Evolutionary conservation across 2,113 vertebrate species (phyloP).

Genomic region (Ceyx margarethae): DNA sequence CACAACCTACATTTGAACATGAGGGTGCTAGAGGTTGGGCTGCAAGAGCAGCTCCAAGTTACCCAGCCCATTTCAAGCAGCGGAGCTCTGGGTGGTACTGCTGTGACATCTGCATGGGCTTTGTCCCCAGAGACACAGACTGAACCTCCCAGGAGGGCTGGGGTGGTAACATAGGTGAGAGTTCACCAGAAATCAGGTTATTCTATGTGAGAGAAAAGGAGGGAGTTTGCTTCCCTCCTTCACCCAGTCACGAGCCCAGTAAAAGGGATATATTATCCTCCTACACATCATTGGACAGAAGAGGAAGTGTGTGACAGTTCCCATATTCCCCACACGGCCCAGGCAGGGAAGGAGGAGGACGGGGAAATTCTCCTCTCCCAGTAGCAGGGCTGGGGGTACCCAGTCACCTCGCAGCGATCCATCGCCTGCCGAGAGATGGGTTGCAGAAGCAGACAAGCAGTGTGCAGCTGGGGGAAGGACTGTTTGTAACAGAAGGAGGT

Average conservation of each 20-base stretch:
- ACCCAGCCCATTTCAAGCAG: fast-evolving
- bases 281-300: constrained; percentile 43
- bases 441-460: fast-evolving
- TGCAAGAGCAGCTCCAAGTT: neutral
- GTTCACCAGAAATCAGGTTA: neutral
- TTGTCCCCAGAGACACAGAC: neutral
- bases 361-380: neutral
- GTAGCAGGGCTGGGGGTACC: neutral
- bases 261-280: constrained; percentile 32
- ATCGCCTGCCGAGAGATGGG: fast-evolving
- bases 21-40: fast-evolving
- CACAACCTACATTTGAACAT: fast-evolving
- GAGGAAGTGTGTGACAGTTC: constrained; percentile 48
- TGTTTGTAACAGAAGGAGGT: neutral
- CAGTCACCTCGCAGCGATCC: neutral
- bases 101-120: neutral
- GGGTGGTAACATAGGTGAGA: fast-evolving
- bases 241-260: neutral
- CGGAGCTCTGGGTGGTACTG: neutral
- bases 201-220: neutral
- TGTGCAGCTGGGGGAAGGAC: neutral
- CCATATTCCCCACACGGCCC: neutral
- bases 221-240: neutral
- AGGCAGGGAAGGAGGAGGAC: neutral
- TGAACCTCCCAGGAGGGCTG: neutral